Base-by-base conservation (phyloP, 2,888 invertebrate genomes). In the Leuctra nigra region DNA sequence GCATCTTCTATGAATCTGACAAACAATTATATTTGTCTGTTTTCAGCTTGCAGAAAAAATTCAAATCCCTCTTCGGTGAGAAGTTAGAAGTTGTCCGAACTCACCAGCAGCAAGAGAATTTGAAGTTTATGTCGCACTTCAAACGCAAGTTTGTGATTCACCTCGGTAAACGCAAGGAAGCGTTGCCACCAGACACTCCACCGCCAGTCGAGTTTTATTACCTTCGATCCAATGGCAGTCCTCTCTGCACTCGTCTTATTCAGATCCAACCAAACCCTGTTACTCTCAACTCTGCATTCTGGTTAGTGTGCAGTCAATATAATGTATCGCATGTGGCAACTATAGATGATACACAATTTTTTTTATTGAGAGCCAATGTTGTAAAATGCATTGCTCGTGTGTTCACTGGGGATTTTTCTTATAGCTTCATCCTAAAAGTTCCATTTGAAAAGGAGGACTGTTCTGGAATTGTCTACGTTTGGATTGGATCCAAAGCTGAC, bases 91-190 rank as follows among this genome's bases (percentile, higher is more conserved):
- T 96, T 0, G 90, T 98, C 1, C 77, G 97, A 52, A 97, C 95
- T 13, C 93, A 97, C 70, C 98, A 97, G 72, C 99, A 99, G 70
- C 98, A 99, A 73, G 99, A 99, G 74, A 97, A 95, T 72, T 82
- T 96, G 61, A 98, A 95, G 73, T 99, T 99, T 69, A 85, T 99
- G 82, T 90, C 98, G 1, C 98, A 99, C 72, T 99, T 99, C 73
- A 91, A 94, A 67, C 76, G 87, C 59, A 87, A 92, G 70, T 97
- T 99, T 74, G 85, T 98, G 38, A 95, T 99, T 59, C 88, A 88
- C 63, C 84, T 85, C 61, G 95, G 94, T 50, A 91, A 89, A 71
- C 76, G 92, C 60, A 88, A 80, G 73, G 72, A 81, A 55, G 71
- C 71, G 20, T 55, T 60, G 4, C 62, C 64, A 1, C 57, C 60